phyloP scores from a whole-genome alignment of 2,888 invertebrate genomes.

The Habroteleia sp. region DNA sequence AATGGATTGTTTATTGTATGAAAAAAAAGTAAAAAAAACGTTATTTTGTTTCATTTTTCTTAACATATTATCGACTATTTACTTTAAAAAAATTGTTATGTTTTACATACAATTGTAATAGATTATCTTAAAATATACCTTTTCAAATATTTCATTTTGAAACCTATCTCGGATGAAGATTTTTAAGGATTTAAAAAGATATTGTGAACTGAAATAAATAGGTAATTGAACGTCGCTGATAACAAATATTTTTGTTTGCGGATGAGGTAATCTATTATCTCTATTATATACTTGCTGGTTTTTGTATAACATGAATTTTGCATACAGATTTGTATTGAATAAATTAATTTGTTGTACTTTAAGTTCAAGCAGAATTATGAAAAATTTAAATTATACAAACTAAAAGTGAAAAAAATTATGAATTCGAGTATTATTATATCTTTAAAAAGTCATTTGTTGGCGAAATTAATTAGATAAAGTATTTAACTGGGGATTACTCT shows the following conservation, averaged over 20 bases:
- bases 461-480: too few relatives aligned
- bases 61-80: not conserved
- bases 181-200: constrained; percentile 11
- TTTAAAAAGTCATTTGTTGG: too few relatives aligned
- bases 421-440: too few relatives aligned
- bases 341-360: too few relatives aligned
- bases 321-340: not conserved
- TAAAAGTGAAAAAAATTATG: too few relatives aligned
- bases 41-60: not conserved
- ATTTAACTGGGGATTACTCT: too few relatives aligned
- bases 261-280: constrained; percentile 13
- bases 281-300: constrained; percentile 2
- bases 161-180: constrained; percentile 18
- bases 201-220: constrained; percentile 1
- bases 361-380: too few relatives aligned
- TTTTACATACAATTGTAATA: too few relatives aligned
- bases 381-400: too few relatives aligned
- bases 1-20: too few relatives aligned
- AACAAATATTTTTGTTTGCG: constrained; percentile 8
- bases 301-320: constrained; percentile 2
- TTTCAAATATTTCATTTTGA: constrained; percentile 23
- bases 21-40: not conserved
- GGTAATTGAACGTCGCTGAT: constrained; percentile 3
- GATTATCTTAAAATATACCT: too few relatives aligned
- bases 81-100: too few relatives aligned